Percentiles rank a stretch among this genome's conserved stretches.
Evolutionary conservation across 2,888 invertebrate genomes (phyloP).

Genomic region (Aphelenchoides bicaudatus): DNA sequence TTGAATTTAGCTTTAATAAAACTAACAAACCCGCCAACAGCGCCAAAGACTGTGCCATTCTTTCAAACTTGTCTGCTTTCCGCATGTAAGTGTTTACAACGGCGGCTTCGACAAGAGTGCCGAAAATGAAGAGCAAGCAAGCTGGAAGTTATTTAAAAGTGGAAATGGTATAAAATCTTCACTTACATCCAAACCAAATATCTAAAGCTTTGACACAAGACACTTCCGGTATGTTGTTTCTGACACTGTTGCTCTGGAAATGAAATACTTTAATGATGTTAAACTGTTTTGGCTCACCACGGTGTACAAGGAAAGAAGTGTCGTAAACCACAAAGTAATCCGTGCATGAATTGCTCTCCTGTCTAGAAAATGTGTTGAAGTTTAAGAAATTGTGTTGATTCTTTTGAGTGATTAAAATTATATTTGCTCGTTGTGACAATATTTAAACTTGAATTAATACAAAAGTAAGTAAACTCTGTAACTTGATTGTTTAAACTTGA

Average conservation of each 20-base stretch:
- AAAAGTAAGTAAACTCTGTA: too few species aligned
- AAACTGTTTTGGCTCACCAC: constrained; percentile 24
- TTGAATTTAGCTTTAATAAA: background rate
- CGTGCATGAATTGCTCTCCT: constrained; percentile 47
- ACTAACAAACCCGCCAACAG: background rate
- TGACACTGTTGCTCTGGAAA: background rate
- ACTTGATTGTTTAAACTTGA: background rate
- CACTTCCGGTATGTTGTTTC: constrained; percentile 42
- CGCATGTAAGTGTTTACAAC: constrained; percentile 46
- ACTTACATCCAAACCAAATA: constrained; percentile 52
- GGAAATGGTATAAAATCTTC: too few species aligned
- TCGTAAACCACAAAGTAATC: constrained; percentile 51
- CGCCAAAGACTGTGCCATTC: constrained; percentile 22
- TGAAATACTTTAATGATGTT: constrained; percentile 6
- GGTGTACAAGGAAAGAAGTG: constrained; percentile 52
- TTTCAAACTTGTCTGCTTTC: constrained; percentile 29
- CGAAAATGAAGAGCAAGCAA: constrained; percentile 54
- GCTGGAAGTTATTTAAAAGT: constrained; percentile 36
- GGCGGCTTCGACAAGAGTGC: constrained; percentile 51
- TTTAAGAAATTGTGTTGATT: too few species aligned
- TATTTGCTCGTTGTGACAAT: too few species aligned
- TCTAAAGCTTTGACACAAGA: constrained; percentile 48
- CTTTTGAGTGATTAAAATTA: too few species aligned
- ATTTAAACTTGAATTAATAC: too few species aligned
- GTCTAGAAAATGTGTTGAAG: constrained; percentile 21